phyloP scores from a whole-genome alignment of 2,797 vertebrate species.

The Scomberomorus guttatus region DNA sequence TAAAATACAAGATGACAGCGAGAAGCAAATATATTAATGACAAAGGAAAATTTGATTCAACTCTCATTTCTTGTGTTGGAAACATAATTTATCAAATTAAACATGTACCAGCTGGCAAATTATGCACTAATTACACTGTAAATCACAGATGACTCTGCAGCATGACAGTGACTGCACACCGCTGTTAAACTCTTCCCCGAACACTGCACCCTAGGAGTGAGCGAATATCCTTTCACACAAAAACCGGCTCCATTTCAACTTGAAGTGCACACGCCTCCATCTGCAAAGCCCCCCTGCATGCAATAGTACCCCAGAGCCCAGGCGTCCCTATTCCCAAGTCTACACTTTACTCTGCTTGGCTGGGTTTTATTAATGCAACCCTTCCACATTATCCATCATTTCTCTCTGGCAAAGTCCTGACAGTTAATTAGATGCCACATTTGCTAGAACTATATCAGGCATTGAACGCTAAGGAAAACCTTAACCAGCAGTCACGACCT shows the following conservation, averaged over 20 bases:
- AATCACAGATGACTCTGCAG: conserved; percentile 78
- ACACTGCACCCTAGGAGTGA: conserved; percentile 57
- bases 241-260: conserved; percentile 63
- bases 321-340: conserved; percentile 64
- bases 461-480: conserved; percentile 72
- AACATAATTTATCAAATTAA: conserved; percentile 78
- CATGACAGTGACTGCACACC: conserved; percentile 79
- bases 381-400: conserved; percentile 89
- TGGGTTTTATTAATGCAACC: conserved; percentile 86
- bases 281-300: conserved; percentile 64
- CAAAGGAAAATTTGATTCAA: conserved; percentile 47
- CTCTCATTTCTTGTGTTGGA: conserved; percentile 63
- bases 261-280: conserved; percentile 62
- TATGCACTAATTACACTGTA: conserved; percentile 81
- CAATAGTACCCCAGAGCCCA: conserved; percentile 68
- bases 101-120: conserved; percentile 82
- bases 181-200: conserved; percentile 63
- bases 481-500: conserved; percentile 43
- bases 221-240: conserved; percentile 51
- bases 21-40: background rate
- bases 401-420: conserved; percentile 87
- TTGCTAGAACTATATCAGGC: conserved; percentile 87
- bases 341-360: conserved; percentile 78
- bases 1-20: background rate
- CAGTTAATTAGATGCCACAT: conserved; percentile 91